Percentiles rank a stretch among this genome's conserved stretches.
Conservation (phyloP, 2,888 invertebrate species). For the Hecatera dysodea region DNA sequence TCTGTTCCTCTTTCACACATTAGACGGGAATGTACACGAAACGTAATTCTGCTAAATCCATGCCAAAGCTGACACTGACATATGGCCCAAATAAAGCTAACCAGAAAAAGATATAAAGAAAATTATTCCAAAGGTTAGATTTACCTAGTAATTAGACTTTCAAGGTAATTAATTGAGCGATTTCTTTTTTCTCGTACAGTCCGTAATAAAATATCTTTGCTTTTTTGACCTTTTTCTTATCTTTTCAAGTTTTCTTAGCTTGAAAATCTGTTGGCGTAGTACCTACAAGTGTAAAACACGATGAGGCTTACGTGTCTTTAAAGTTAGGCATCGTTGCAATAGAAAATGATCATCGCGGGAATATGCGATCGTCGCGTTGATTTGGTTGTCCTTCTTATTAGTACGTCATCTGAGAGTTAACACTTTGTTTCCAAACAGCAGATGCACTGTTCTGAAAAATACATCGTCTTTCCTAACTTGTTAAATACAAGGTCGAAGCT, state of each 20-base stretch:
- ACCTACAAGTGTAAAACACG: constrained; percentile 18
- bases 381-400: not conserved
- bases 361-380: not conserved
- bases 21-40: constrained; percentile 38
- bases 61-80: constrained; percentile 51
- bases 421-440: constrained; percentile 1
- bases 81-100: constrained; percentile 39
- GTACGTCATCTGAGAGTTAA: not conserved
- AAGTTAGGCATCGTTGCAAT: not conserved
- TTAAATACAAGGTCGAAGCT: not conserved
- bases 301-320: constrained; percentile 30
- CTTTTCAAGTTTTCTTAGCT: constrained; percentile 38
- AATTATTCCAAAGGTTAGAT: constrained; percentile 25
- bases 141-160: constrained; percentile 31
- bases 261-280: constrained; percentile 36
- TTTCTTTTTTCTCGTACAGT: constrained; percentile 4
- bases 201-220: constrained; percentile 7
- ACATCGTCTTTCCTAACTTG: not conserved
- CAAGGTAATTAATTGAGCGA: not conserved
- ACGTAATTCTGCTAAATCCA: constrained; percentile 52
- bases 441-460: constrained; percentile 15
- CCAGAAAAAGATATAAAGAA: constrained; percentile 36
- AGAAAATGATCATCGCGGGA: too few species aligned
- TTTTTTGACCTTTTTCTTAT: constrained; percentile 36
- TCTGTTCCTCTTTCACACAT: constrained; percentile 33